Evolutionary conservation across 2,113 vertebrate species (phyloP).

Genomic region (Spilogale gracilis): DNA sequence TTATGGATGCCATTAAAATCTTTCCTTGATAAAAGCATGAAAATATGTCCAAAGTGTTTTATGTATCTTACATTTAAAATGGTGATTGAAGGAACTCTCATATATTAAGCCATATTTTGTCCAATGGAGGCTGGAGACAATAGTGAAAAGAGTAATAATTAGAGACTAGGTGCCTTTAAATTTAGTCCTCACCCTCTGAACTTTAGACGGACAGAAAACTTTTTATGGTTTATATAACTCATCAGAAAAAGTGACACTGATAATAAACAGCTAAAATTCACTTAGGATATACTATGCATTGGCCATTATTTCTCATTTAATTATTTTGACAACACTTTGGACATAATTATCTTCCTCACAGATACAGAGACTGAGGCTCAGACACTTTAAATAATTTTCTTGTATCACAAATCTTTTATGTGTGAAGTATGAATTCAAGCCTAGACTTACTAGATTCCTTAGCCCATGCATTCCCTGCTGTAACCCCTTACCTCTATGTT

Average conservation of each 20-base stretch:
- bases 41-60: neutral
- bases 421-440: neutral
- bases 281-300: neutral
- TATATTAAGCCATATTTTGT: neutral
- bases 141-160: neutral
- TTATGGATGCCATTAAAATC: neutral
- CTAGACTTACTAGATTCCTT: neutral
- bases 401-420: neutral
- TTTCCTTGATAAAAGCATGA: neutral
- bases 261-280: slow-evolving; percentile 5
- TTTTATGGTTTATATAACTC: neutral
- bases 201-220: neutral
- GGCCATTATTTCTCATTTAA: neutral
- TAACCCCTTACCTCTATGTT: neutral
- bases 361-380: neutral
- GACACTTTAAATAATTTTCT: neutral
- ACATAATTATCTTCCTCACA: neutral
- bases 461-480: neutral
- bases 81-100: neutral
- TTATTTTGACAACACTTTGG: slow-evolving; percentile 26
- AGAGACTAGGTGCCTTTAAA: neutral
- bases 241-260: neutral
- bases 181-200: neutral
- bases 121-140: neutral
- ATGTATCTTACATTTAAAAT: slow-evolving; percentile 1